Percentiles rank a stretch among this genome's conserved stretches.
Evolutionary conservation across 2,113 vertebrate genomes (phyloP).

Genomic region (rat (Rattus norvegicus)): DNA sequence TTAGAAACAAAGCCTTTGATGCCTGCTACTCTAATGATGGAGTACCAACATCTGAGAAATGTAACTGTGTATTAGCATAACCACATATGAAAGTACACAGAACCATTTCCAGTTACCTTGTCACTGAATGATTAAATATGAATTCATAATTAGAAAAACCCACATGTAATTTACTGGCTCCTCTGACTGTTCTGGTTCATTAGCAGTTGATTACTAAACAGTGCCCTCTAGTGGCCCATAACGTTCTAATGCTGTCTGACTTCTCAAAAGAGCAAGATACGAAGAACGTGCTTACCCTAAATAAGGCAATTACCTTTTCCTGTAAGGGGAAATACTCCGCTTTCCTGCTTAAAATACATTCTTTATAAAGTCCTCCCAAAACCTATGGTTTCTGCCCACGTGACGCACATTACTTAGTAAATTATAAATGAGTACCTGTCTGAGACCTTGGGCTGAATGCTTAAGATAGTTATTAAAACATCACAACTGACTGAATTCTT

Average conservation of each 20-base stretch:
- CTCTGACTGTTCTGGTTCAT: constrained; percentile 94
- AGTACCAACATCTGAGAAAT: constrained; percentile 90
- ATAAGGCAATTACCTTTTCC: constrained; percentile 24
- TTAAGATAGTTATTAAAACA: background rate
- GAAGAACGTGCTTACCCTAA: constrained; percentile 40
- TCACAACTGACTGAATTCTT: constrained; percentile 42
- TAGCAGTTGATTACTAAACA: constrained; percentile 94
- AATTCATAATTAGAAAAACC: constrained; percentile 97
- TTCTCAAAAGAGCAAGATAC: constrained; percentile 55
- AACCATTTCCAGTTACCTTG: constrained; percentile 89
- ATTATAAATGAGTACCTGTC: background rate
- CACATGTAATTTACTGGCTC: constrained; percentile 94
- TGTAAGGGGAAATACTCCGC: constrained; percentile 3
- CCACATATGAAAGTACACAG: constrained; percentile 89
- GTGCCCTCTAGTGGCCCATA: constrained; percentile 93
- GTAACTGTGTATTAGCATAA: constrained; percentile 94
- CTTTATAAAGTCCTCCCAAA: constrained; percentile 28
- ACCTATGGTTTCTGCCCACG: background rate
- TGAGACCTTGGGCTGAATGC: background rate
- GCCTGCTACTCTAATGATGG: constrained; percentile 91
- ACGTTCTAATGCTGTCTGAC: constrained; percentile 68
- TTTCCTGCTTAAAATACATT: constrained; percentile 64
- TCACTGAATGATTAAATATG: constrained; percentile 97
- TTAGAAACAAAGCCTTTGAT: constrained; percentile 92
- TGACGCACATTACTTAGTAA: constrained; percentile 31